These are phyloP conservation scores for Acheta domesticus DNA, from an alignment of 2,888 invertebrate species.

Conservation along the genomic window DNA sequence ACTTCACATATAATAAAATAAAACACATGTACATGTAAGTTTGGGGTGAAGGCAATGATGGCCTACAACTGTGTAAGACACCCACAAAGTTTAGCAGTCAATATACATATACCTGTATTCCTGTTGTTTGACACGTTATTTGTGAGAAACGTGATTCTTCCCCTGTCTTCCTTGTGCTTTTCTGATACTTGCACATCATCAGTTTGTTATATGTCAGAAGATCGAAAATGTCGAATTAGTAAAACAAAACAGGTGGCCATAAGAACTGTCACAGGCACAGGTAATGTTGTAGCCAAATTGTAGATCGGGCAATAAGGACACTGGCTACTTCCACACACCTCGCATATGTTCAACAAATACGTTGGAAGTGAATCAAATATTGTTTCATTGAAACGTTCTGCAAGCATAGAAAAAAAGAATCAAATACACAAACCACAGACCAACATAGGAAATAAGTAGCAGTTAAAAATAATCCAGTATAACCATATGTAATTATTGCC, in stretches of 20 bases:
- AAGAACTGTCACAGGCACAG: conserved; percentile 28
- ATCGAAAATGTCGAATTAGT: conserved; percentile 31
- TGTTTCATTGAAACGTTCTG: conserved; percentile 88
- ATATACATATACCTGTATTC: not conserved
- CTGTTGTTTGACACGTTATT: not conserved
- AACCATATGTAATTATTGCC: not conserved
- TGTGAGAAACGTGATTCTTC: not conserved
- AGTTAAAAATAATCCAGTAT: not conserved
- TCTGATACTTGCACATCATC: not conserved
- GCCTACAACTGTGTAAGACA: not conserved
- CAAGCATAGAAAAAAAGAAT: conserved; percentile 41
- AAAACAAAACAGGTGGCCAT: conserved; percentile 24
- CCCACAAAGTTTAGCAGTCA: conserved; percentile 3
- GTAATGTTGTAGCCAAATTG: conserved; percentile 56
- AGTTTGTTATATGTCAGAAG: not conserved
- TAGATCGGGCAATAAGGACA: conserved; percentile 89
- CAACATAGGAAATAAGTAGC: not conserved
- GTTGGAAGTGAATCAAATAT: conserved; percentile 84
- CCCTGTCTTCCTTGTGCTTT: not conserved
- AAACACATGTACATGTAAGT: not conserved
- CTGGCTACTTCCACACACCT: conserved; percentile 91
- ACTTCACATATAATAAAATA: not conserved
- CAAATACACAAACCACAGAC: not conserved
- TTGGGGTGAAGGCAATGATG: not conserved
- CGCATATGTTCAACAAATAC: conserved; percentile 85